Conservation (phyloP, 2,113 vertebrate genomes). For the Misgurnus mizolepis region DNA sequence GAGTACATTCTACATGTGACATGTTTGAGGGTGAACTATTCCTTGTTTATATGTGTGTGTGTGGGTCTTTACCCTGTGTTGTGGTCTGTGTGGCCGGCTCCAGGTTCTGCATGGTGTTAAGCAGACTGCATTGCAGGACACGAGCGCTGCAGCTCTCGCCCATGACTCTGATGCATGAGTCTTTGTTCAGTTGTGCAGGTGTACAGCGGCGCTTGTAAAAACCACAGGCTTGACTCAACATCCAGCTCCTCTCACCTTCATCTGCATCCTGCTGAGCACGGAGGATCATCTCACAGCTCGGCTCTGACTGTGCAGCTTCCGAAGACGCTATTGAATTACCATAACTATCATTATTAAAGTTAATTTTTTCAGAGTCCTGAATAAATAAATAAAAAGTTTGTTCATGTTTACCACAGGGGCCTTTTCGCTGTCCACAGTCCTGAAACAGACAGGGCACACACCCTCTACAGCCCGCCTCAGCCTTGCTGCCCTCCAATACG, state of each 20-base stretch:
- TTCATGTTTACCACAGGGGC: slow-evolving; percentile 71
- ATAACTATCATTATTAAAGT: not conserved
- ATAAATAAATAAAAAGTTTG: no score
- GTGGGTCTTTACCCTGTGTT: slow-evolving; percentile 65
- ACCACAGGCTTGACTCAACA: slow-evolving; percentile 82
- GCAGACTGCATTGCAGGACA: slow-evolving; percentile 77
- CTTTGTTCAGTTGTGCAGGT: slow-evolving; percentile 57
- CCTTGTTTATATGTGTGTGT: not conserved
- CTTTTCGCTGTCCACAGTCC: slow-evolving; percentile 76
- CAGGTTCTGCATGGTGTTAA: slow-evolving; percentile 77
- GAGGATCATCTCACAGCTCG: slow-evolving; percentile 78
- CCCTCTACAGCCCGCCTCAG: slow-evolving; percentile 69
- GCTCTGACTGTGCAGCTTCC: slow-evolving; percentile 60
- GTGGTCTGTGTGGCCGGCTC: slow-evolving; percentile 69
- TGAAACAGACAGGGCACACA: slow-evolving; percentile 83
- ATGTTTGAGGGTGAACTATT: no score
- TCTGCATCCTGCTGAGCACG: slow-evolving; percentile 72
- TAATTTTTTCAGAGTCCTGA: not conserved
- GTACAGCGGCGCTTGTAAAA: slow-evolving; percentile 80
- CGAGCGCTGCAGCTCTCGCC: slow-evolving; percentile 77
- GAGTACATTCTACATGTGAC: no score
- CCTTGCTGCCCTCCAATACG: slow-evolving; percentile 68
- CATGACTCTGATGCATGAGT: slow-evolving; percentile 75
- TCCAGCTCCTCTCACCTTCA: slow-evolving; percentile 80
- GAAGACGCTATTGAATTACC: slow-evolving; percentile 59